Percentiles rank a stretch among this genome's conserved stretches.
Evolutionary conservation across 2,888 invertebrate genomes (phyloP).

Genomic region (Belgica antarctica): DNA sequence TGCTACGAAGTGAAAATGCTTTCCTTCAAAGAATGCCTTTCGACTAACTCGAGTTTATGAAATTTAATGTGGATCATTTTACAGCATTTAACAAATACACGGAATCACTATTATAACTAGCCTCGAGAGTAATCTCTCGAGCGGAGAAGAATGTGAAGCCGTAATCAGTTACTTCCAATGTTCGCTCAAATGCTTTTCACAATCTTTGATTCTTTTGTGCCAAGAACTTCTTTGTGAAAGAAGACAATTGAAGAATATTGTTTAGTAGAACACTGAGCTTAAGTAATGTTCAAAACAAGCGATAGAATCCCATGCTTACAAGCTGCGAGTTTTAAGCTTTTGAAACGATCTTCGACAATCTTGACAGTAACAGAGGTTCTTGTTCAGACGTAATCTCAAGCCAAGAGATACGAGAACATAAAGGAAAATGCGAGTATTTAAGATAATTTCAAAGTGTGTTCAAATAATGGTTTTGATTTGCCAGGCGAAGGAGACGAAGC

Average conservation of each 20-base stretch:
- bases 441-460: constrained; percentile 27
- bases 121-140: constrained; percentile 11
- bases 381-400: too few relatives aligned
- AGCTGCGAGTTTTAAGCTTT: too few relatives aligned
- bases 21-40: neutral
- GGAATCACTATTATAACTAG: constrained; percentile 28
- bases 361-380: too few relatives aligned
- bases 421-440: constrained; percentile 1
- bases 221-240: too few relatives aligned
- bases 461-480: constrained; percentile 40
- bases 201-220: neutral
- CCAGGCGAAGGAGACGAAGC: too few relatives aligned
- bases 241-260: too few relatives aligned
- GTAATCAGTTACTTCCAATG: neutral
- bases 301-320: too few relatives aligned
- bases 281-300: too few relatives aligned
- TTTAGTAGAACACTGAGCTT: too few relatives aligned
- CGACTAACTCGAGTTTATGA: constrained; percentile 23
- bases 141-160: neutral
- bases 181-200: neutral
- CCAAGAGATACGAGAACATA: too few relatives aligned
- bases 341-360: too few relatives aligned
- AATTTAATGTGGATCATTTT: constrained; percentile 27
- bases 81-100: constrained; percentile 18
- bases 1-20: neutral